Evolutionary conservation across 2,113 vertebrate genomes (phyloP), one percentile per base, ranked within the genome.

Genomic region (Sinocyclocheilus rhinocerous): DNA sequence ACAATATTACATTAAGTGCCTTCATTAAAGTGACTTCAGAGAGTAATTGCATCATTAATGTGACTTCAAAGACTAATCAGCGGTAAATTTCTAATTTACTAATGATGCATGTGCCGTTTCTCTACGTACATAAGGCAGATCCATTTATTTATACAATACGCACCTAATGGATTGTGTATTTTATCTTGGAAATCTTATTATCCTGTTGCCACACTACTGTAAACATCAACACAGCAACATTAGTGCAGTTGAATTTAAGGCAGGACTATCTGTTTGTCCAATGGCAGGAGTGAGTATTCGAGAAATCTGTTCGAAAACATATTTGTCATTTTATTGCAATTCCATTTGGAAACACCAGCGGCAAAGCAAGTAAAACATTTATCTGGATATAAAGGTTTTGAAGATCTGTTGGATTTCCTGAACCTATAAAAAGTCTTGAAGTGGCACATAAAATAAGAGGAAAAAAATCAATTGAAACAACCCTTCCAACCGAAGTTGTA

Each of bases 31-130:
- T 55, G 77, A 63, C 83, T 87, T 85, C 48, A 87, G 84, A 78
- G 63, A 85, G 26, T 85, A 85, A 87, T 79, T 57, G 65, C 63
- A 78, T 85, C 82, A 77, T 89, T 89, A 89, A 82, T 65, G 63
- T 61, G 39, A 89, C 72, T 83, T 84, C 86, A 83, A 85, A 87
- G 78, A 80, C 73, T 83, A 87, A 83, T 85, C 52, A 79, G 83
- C 33, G 2, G 15, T 79, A 85, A 67, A 83, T 83, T 79, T 72
- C 36, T 79, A 83, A 85, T 67, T 85, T 78, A 89, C 79, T 85
- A 57, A 85, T 80, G 83, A 89, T 73, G 20, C 33, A 57, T 65
- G 72, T 29, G n/a, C 26, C 9, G 29, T 70, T 87, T 83, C 29
- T 24, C 42, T 26, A 67, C 13, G 11, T 65, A n/a, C 65, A 22